Evolutionary conservation across 2,113 vertebrate species (phyloP).

Genomic region (Proterorhinus semilunaris): DNA sequence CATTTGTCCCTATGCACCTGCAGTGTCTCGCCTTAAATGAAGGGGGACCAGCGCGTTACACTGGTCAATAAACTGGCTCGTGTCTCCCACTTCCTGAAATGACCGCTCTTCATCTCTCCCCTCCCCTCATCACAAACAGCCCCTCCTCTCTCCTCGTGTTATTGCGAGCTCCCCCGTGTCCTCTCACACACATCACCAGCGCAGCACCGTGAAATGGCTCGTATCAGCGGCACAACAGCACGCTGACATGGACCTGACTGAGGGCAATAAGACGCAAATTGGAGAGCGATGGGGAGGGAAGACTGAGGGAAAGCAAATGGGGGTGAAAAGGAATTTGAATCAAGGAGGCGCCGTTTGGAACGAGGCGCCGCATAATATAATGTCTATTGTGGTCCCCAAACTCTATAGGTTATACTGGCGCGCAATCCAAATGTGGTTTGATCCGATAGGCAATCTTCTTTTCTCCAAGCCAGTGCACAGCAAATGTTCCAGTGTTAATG

Average conservation of each 20-base stretch:
- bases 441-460: too few species aligned
- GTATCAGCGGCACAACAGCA: background rate
- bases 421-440: background rate
- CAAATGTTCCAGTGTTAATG: too few species aligned
- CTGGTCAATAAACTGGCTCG: too few species aligned
- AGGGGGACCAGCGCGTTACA: too few species aligned
- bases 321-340: slow-evolving; percentile 5
- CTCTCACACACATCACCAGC: background rate
- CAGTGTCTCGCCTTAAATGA: too few species aligned
- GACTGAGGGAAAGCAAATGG: slow-evolving; percentile 41
- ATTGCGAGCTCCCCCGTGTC: background rate
- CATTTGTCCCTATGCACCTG: too few species aligned
- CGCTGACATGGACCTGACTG: background rate
- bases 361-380: background rate
- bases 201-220: background rate
- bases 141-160: background rate
- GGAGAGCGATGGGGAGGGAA: background rate
- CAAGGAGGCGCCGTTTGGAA: background rate
- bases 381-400: background rate
- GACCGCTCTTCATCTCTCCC: background rate
- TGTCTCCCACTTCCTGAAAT: too few species aligned
- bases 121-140: background rate
- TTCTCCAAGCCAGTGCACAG: too few species aligned
- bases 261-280: background rate
- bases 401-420: background rate